Evolutionary conservation across 2,888 invertebrate species (phyloP), one percentile per base, ranked within the genome.

Genomic region (Catocala fraxini): DNA sequence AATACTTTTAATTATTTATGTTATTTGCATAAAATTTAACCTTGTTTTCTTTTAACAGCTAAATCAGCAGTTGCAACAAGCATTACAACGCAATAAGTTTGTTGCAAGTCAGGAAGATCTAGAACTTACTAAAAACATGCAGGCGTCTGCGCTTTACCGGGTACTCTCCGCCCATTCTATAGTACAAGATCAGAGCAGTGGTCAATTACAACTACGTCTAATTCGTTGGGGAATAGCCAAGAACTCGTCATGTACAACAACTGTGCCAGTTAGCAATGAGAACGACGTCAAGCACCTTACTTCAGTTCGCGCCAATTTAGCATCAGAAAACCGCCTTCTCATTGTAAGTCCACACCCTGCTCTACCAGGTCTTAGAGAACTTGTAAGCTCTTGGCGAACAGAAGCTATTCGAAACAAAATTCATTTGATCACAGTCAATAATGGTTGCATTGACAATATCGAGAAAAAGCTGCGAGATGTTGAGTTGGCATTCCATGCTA

Each of bases 351-450:
- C 70, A 9, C 73, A 82, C 13, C 83, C 81, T 11, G 43, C 76
- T 6, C 64, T 73, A 4, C 11, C 63, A 11, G 77, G 77, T 4
- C 70, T 83, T 7, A 79, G 68, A 12, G 65, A 75, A 13, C 65
- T 83, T 7, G 60, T 83, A 6, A 70, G 55, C 5, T 39, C 57
- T 15, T 83, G 84, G 84, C 71, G 78, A 46, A 73, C 55, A 51
- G 75, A 78, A 48, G 5, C 57, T 4, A 58, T 51, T 25, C 57
- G 59, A n/a, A 83, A 77, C 47, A 68, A 69, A 15, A 61, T 83
- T 5, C 48, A 65, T 34, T 41, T 82, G 0, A 51, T 82, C 0
- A 69, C 77, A 70, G 46, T 75, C 4, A 63, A 70, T 41, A 51
- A 67, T 12, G 59, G 59, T 5, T 56, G 35, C 61, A 56, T 56